A percentile compares a stretch with the other conserved stretches of the same genome.
phyloP scores from a whole-genome alignment of 2,797 vertebrate species.

The Sebastes alutus region DNA sequence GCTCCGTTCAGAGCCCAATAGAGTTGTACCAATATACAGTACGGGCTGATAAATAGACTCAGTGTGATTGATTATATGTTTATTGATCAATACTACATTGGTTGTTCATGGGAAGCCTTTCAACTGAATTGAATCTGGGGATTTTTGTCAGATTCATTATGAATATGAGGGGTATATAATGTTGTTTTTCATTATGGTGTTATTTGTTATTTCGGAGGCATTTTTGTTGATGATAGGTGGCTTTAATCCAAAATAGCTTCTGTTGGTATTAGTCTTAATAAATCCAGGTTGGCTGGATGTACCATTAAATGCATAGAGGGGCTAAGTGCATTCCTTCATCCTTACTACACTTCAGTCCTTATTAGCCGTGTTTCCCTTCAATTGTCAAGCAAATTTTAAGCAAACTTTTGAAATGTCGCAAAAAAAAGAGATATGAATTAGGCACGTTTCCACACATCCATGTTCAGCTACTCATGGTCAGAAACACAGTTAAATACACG shows the following conservation, averaged over 20 bases:
- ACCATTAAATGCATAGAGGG: conserved; percentile 24
- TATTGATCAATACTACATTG: conserved; percentile 6
- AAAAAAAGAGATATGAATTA: too few relatives aligned
- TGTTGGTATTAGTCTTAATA: conserved; percentile 58
- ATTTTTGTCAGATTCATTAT: background rate
- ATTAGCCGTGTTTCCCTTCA: too few relatives aligned
- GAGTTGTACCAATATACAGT: background rate
- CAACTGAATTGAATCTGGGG: background rate
- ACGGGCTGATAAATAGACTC: background rate
- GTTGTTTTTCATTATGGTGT: background rate
- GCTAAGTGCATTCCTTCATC: background rate
- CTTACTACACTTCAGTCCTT: too few relatives aligned
- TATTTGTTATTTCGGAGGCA: conserved; percentile 31
- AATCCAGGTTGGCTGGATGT: conserved; percentile 44
- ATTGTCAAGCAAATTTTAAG: too few relatives aligned
- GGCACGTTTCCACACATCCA: too few relatives aligned
- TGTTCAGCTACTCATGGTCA: too few relatives aligned
- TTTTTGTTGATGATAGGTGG: conserved; percentile 40
- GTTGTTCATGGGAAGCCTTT: background rate
- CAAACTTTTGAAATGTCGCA: too few relatives aligned
- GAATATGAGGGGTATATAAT: background rate
- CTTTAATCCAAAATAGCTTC: conserved; percentile 64
- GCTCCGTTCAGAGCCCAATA: conserved; percentile 2
- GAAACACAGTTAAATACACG: too few relatives aligned
- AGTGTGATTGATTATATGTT: background rate